These are phyloP conservation scores for Charaxes varanes DNA, from an alignment of 1,140 invertebrate species.

Conservation along the genomic window DNA sequence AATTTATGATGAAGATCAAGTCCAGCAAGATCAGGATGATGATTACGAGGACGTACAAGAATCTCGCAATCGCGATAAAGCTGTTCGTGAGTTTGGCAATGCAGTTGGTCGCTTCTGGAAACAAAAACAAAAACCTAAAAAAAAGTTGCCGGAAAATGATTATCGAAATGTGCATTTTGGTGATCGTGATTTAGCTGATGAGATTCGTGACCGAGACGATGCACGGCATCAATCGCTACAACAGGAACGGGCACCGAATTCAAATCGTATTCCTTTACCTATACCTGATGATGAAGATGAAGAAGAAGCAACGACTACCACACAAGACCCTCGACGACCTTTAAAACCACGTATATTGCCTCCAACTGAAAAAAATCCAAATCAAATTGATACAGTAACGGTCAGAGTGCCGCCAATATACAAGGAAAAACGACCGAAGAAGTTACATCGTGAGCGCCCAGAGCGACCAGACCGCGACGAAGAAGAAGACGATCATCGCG, in stretches of 20 bases:
- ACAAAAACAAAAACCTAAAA: constrained; percentile 38
- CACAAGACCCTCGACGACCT: constrained; percentile 52
- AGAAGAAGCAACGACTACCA: constrained; percentile 59
- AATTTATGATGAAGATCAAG: constrained; percentile 51
- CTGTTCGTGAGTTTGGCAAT: constrained; percentile 47
- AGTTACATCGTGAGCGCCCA: constrained; percentile 43
- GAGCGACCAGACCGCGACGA: constrained; percentile 38
- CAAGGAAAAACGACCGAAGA: constrained; percentile 60
- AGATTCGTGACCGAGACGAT: constrained; percentile 26
- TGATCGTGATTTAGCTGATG: constrained; percentile 42
- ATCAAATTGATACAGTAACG: constrained; percentile 68
- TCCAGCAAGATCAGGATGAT: constrained; percentile 43
- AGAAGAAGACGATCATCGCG: constrained; percentile 22
- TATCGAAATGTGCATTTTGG: constrained; percentile 62
- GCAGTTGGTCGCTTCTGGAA: constrained; percentile 64
- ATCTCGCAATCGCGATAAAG: constrained; percentile 47
- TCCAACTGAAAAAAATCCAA: constrained; percentile 67
- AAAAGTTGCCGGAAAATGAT: constrained; percentile 35
- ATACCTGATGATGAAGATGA: constrained; percentile 35
- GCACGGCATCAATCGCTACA: constrained; percentile 32
- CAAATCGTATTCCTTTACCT: constrained; percentile 35
- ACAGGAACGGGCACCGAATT: constrained; percentile 17
- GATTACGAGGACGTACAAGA: constrained; percentile 59
- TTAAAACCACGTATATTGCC: constrained; percentile 61
- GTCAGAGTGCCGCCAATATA: constrained; percentile 69